Percentiles rank a stretch among this genome's conserved stretches.
These are phyloP conservation scores for Urocynchramus pylzowi DNA, from an alignment of 2,113 vertebrate genomes.

Conservation along the genomic window DNA sequence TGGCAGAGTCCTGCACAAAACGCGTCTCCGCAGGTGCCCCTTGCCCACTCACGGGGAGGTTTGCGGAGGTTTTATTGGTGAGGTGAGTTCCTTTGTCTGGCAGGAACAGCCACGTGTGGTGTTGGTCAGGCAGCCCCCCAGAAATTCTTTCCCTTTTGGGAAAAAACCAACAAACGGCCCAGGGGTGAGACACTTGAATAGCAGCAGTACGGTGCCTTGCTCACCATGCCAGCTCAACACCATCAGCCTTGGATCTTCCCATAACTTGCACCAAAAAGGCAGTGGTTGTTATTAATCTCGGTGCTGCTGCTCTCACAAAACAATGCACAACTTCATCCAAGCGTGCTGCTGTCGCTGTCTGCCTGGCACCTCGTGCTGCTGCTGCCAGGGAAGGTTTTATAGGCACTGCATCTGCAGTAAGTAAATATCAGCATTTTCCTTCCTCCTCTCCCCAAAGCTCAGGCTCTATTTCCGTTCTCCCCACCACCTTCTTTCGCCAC, in stretches of 20 bases:
- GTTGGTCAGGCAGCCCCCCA: not conserved
- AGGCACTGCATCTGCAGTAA: not conserved
- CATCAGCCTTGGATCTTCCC: not conserved
- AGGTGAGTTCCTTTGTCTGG: not conserved
- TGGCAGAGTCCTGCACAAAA: not conserved
- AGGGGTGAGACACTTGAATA: fast-evolving
- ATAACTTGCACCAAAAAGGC: not conserved
- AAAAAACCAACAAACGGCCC: not conserved
- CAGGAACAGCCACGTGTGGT: not conserved
- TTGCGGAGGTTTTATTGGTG: not conserved
- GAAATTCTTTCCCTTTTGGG: not conserved
- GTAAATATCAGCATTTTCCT: constrained; percentile 33
- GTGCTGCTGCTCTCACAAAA: not conserved
- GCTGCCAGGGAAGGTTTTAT: not conserved
- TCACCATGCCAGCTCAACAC: not conserved
- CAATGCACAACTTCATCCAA: not conserved
- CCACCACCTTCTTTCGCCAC: not conserved
- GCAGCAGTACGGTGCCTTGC: fast-evolving
- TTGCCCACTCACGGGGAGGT: not conserved
- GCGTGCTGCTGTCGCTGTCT: not conserved
- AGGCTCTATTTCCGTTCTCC: not conserved
- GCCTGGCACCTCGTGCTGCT: constrained; percentile 9
- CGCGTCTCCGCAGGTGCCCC: not conserved
- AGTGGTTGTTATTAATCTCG: not conserved
- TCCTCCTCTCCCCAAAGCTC: not conserved